These are phyloP conservation scores for Pholis gunnellus DNA, from an alignment of 2,113 vertebrate genomes.

Conservation along the genomic window DNA sequence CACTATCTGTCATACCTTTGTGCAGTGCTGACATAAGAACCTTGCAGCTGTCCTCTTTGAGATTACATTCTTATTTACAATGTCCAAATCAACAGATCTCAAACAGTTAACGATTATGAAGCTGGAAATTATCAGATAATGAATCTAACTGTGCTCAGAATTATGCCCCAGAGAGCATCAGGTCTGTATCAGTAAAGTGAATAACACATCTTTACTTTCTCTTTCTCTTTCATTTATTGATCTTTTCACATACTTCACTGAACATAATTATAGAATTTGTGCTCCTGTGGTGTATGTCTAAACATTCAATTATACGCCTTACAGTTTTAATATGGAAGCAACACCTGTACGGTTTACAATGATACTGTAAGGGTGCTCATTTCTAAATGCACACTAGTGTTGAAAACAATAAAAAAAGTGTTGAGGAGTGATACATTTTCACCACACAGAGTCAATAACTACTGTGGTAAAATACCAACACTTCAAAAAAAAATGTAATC, in stretches of 20 bases:
- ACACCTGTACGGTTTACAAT: not conserved
- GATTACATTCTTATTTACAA: constrained; percentile 32
- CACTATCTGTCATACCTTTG: constrained; percentile 50
- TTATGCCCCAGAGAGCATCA: constrained; percentile 39
- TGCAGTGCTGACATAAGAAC: constrained; percentile 24
- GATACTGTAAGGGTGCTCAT: not conserved
- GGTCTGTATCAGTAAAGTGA: not conserved
- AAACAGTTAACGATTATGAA: constrained; percentile 48
- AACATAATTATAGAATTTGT: too few species aligned
- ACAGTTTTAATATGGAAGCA: not conserved
- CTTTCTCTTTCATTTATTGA: too few species aligned
- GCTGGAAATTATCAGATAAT: constrained; percentile 74
- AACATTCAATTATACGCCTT: not conserved
- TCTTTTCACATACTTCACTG: not conserved
- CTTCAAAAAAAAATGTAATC: not conserved
- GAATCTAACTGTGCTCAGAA: constrained; percentile 63
- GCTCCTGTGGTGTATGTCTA: too few species aligned
- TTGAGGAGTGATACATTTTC: not conserved
- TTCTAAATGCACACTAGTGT: not conserved
- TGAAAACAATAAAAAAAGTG: not conserved
- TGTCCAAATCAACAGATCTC: constrained; percentile 59
- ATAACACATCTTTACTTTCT: not conserved
- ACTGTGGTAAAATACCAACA: not conserved
- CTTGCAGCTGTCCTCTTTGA: constrained; percentile 25
- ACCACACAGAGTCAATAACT: not conserved